These are phyloP conservation scores for Zhuqinia jingwanae DNA, from an alignment of 2,888 invertebrate species.

Conservation along the genomic window DNA sequence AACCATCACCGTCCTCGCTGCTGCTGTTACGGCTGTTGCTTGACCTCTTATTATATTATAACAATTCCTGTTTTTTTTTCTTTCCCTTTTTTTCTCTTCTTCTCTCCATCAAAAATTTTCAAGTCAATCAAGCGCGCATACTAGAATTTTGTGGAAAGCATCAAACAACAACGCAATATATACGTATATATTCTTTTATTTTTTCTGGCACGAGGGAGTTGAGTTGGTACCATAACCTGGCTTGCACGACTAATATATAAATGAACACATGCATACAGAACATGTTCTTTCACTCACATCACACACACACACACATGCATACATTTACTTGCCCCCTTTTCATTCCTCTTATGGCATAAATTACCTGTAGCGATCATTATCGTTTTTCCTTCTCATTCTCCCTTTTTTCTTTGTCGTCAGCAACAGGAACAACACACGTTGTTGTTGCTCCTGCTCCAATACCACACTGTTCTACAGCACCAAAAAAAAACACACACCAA, in stretches of 20 bases:
- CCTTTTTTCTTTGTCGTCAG: background rate
- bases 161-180: background rate
- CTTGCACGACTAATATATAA: background rate
- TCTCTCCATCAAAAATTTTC: background rate
- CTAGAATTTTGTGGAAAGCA: background rate
- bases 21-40: conserved; percentile 10
- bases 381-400: background rate
- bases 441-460: too few species aligned
- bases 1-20: background rate
- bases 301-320: background rate
- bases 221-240: background rate
- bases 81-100: background rate
- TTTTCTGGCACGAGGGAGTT: too few species aligned
- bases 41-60: conserved; percentile 9
- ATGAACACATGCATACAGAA: too few species aligned
- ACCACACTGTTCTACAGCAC: background rate
- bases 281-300: too few species aligned
- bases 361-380: conserved; percentile 72
- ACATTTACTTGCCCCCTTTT: background rate
- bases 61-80: background rate
- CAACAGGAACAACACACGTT: conserved; percentile 17
- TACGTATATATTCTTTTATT: too few species aligned
- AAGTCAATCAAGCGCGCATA: conserved; percentile 38
- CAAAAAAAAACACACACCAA: conserved; percentile 18
- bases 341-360: conserved; percentile 34